A percentile compares a stretch with the other conserved stretches of the same genome.
phyloP scores from a whole-genome alignment of 2,113 vertebrate genomes.

The Phocoena sinus region DNA sequence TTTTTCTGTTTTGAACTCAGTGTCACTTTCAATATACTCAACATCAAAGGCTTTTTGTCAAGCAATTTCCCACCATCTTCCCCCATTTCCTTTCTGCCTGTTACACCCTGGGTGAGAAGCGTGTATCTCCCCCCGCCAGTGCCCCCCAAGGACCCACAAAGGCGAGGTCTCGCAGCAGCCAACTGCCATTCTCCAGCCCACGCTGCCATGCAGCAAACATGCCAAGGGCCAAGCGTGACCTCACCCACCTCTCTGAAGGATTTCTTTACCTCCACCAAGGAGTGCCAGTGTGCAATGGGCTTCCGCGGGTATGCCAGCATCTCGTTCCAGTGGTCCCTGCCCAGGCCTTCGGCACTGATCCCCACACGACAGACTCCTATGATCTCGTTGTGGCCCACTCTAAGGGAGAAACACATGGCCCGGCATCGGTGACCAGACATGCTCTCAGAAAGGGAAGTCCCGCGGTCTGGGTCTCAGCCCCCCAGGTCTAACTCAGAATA shows the following conservation, averaged over 20 bases:
- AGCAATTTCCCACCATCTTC: neutral
- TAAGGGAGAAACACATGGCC: conserved; percentile 58
- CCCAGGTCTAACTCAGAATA: neutral
- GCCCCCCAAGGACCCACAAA: neutral
- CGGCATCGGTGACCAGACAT: neutral
- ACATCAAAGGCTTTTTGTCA: neutral
- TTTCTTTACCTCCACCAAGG: conserved; percentile 95
- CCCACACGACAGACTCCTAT: conserved; percentile 95
- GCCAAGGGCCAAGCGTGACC: neutral
- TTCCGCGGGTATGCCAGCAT: conserved; percentile 98
- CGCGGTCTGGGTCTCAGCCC: neutral
- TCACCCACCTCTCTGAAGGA: conserved; percentile 95
- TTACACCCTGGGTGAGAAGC: neutral
- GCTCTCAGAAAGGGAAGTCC: neutral
- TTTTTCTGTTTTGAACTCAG: conserved; percentile 23
- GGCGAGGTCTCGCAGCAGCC: conserved; percentile 33
- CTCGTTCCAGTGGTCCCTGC: conserved; percentile 98
- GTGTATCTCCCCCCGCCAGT: rapidly evolving
- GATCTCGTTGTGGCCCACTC: conserved; percentile 98
- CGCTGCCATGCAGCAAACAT: neutral
- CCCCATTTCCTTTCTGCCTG: neutral
- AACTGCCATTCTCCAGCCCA: conserved; percentile 55
- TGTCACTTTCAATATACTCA: neutral
- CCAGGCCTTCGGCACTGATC: conserved; percentile 90
- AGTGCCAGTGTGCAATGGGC: conserved; percentile 98